Evolutionary conservation across 2,888 invertebrate species (phyloP), one percentile per base, ranked within the genome.

Genomic region (Ariolimax columbianus): DNA sequence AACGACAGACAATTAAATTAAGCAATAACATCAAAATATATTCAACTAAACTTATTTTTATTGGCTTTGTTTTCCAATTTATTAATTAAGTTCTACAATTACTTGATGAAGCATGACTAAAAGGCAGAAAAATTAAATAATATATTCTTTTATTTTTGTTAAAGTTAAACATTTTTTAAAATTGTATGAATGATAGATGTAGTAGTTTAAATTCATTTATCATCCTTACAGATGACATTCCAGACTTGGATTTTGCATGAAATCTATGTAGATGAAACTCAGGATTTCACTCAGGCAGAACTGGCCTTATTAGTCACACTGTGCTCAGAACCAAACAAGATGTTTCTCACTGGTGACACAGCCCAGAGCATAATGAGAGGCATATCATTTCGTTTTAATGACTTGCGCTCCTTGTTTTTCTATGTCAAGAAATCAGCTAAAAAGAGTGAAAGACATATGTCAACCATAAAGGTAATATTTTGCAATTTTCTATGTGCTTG

Each of bases 341-440:
- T 92, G 90, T 92, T 93, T 83, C 87, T 93, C 63, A 92, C 93
- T 23, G 93, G 90, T 70, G 90, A 92, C 89, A 90, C 93, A n/a
- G 93, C 93, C 0, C 93, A 93, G 87, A 91, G 91, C 83, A 93
- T 93, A 81, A 93, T 92, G 93, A 83, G 92, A n/a, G 93, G 93
- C 19, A 90, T 93, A 30, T 87, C 92, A 36, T 93, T 93, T 88
- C 88, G 92, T 26, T 93, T 93, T 86, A 89, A 89, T 83, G 93
- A 93, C 81, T 89, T 93, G 11, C 89, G 88, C 19, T 90, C 91
- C 0, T 88, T 93, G 33, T 93, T 92, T 87, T 91, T 87, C 88
- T 90, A 91, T 86, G 91, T 91, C 30, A 88, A 88, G 75, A 79
- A 90, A 51, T 89, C 90, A 0, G 88, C 79, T 7, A 70, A n/a